Evolutionary conservation across 2,888 invertebrate genomes (phyloP).

Genomic region (Dyspetes luteomarginatus): DNA sequence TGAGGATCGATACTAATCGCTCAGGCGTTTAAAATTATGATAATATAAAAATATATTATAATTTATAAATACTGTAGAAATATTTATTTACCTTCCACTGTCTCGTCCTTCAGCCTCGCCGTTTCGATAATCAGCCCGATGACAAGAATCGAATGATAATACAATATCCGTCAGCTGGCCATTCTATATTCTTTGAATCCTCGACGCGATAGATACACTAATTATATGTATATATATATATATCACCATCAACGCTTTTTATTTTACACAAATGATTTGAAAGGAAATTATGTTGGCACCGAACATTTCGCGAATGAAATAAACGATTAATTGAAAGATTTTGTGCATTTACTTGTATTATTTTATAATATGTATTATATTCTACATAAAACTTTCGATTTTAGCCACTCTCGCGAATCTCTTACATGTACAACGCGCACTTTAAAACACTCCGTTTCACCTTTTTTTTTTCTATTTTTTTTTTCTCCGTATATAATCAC

Average conservation of each 20-base stretch:
- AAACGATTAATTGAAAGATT: neutral
- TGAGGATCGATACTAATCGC: no score
- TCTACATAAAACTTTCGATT: neutral
- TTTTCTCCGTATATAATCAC: neutral
- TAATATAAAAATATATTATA: no score
- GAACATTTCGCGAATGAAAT: constrained; percentile 47
- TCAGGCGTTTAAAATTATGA: no score
- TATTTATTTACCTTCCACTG: constrained; percentile 74
- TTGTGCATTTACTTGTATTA: neutral
- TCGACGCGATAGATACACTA: constrained; percentile 59
- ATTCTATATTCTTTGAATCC: constrained; percentile 62
- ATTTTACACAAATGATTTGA: constrained; percentile 46
- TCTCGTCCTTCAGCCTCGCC: constrained; percentile 71
- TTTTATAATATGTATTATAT: neutral
- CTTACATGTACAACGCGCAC: neutral
- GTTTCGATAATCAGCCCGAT: constrained; percentile 64
- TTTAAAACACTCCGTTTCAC: neutral
- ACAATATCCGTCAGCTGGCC: constrained; percentile 79
- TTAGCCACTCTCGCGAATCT: neutral
- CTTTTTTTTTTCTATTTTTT: neutral
- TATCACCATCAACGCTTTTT: constrained; percentile 58
- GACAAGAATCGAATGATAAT: constrained; percentile 65
- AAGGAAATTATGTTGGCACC: constrained; percentile 8
- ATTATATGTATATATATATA: no score
- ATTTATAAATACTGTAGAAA: no score